These are phyloP conservation scores for Lepus townsendii DNA, from an alignment of 2,797 vertebrate genomes.

Conservation along the genomic window DNA sequence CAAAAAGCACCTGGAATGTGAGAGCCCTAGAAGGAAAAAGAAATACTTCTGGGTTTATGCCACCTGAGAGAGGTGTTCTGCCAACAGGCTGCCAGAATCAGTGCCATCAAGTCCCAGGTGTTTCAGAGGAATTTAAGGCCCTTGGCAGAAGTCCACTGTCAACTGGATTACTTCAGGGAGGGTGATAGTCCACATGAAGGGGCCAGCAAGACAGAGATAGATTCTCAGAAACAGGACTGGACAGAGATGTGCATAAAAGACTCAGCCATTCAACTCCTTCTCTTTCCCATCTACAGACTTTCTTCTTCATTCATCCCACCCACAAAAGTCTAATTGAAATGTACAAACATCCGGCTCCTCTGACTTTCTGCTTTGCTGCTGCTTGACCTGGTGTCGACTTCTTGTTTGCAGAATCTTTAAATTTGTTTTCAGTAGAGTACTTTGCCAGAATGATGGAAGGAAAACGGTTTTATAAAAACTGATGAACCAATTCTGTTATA, in stretches of 20 bases:
- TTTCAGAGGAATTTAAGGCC: neutral
- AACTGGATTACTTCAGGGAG: neutral
- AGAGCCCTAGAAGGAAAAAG: neutral
- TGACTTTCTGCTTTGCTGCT: neutral
- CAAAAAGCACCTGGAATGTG: neutral
- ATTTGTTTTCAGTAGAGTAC: neutral
- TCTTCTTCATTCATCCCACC: neutral
- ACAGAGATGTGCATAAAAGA: neutral
- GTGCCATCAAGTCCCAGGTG: neutral
- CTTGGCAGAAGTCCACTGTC: neutral
- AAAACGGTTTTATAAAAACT: constrained; percentile 55
- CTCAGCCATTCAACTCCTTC: neutral
- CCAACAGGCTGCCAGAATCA: neutral
- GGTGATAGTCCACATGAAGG: too few species aligned
- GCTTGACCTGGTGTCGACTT: neutral
- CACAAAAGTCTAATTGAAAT: neutral
- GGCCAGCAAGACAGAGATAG: neutral
- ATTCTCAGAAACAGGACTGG: neutral
- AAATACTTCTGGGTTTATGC: neutral
- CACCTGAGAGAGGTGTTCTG: neutral
- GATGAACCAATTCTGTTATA: neutral
- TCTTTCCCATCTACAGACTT: neutral
- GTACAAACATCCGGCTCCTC: neutral
- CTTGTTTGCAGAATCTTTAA: constrained; percentile 41
- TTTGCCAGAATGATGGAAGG: constrained; percentile 44